Percentiles rank a stretch among this genome's conserved stretches.
phyloP scores from a whole-genome alignment of 2,797 vertebrate genomes.

The Hydrocynus forskahlii region DNA sequence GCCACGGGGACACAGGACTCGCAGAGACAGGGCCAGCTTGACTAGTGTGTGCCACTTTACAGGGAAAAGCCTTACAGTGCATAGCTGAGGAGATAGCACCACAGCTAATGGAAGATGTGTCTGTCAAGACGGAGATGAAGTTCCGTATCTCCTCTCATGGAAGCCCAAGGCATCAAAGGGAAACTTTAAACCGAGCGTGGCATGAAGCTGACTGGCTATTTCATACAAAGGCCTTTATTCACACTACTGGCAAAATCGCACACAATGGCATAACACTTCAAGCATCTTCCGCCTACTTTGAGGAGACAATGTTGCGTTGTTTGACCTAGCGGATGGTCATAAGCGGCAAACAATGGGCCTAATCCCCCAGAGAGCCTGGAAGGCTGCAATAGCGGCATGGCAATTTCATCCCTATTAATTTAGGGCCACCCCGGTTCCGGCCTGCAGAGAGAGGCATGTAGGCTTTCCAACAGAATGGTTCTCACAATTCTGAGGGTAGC shows the following conservation, averaged over 20 bases:
- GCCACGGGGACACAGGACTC: slow-evolving; percentile 1
- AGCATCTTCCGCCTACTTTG: slow-evolving; percentile 33
- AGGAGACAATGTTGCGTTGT: slow-evolving; percentile 34
- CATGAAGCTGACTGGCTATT: slow-evolving; percentile 26
- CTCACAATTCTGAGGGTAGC: slow-evolving; percentile 23
- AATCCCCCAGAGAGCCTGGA: slow-evolving; percentile 17
- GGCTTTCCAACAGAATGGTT: slow-evolving; percentile 32
- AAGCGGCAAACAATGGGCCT: not conserved
- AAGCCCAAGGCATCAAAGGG: slow-evolving; percentile 3
- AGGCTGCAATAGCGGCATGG: slow-evolving; percentile 29
- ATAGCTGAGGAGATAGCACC: slow-evolving; percentile 11
- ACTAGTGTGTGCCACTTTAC: not conserved
- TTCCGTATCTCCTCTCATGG: not conserved
- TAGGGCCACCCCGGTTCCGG: slow-evolving; percentile 15
- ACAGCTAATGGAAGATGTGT: slow-evolving; percentile 18
- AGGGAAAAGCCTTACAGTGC: slow-evolving; percentile 6
- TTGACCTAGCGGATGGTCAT: slow-evolving; percentile 15
- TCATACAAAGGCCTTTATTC: slow-evolving; percentile 44
- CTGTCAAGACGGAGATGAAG: slow-evolving; percentile 43
- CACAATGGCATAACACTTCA: slow-evolving; percentile 34
- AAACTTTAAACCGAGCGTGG: slow-evolving; percentile 7
- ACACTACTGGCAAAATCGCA: slow-evolving; percentile 14
- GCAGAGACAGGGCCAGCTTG: not conserved
- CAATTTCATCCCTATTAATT: slow-evolving; percentile 54
- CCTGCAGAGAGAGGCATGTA: slow-evolving; percentile 6